Conservation (phyloP, 2,113 vertebrate genomes). For the Neoarius graeffei region DNA sequence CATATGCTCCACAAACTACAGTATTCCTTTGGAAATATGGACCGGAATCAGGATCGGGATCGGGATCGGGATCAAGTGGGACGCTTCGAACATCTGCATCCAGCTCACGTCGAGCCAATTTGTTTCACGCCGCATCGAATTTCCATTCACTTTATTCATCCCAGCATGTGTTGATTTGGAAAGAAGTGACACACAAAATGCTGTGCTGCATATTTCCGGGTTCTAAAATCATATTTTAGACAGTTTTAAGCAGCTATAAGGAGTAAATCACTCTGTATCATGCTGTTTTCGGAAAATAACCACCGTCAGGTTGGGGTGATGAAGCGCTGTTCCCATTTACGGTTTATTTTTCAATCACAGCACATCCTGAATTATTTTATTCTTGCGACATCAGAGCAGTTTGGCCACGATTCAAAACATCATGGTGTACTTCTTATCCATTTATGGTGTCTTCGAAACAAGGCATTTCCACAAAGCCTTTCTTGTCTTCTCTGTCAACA, state of each 20-base stretch:
- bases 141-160: background rate
- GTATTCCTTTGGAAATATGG: constrained; percentile 5
- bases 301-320: background rate
- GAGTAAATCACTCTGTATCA: background rate
- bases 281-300: background rate
- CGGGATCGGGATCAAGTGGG: background rate
- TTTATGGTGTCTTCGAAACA: background rate
- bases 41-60: background rate
- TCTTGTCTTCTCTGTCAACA: background rate
- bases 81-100: constrained; percentile 12
- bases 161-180: background rate
- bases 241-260: too few species aligned
- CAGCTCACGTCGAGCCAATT: background rate
- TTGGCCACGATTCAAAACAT: background rate
- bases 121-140: too few species aligned
- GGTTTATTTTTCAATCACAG: background rate
- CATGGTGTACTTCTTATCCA: background rate
- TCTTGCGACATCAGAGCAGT: background rate
- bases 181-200: background rate
- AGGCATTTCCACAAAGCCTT: background rate
- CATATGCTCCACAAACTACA: constrained; percentile 14
- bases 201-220: background rate
- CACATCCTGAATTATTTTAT: background rate
- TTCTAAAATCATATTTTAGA: background rate
- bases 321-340: background rate